Evolutionary conservation across 2,113 vertebrate species (phyloP).

Genomic region (Jaculus jaculus): DNA sequence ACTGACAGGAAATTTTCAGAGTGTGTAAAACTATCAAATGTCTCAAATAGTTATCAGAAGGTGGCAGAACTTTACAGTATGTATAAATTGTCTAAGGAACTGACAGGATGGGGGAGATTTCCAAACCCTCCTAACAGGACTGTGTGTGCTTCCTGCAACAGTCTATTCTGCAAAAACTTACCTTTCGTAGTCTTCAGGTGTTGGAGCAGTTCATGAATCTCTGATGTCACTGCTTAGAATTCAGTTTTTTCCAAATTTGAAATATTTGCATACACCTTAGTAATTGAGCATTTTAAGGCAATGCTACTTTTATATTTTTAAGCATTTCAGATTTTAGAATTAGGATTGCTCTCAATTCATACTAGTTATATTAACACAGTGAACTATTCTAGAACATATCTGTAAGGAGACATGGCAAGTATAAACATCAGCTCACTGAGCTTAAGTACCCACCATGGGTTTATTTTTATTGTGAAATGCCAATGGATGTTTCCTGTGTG

Average conservation of each 20-base stretch:
- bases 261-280: neutral
- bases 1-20: neutral
- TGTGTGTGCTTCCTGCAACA: too few species aligned
- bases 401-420: neutral
- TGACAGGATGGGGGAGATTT: too few species aligned
- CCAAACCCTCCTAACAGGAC: too few species aligned
- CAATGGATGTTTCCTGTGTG: neutral
- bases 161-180: too few species aligned
- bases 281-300: neutral
- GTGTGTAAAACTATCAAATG: neutral
- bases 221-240: neutral
- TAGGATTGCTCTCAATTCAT: neutral
- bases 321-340: neutral
- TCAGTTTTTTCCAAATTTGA: neutral
- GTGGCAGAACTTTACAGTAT: neutral
- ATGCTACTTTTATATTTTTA: neutral
- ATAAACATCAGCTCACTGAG: neutral
- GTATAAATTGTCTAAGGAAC: too few species aligned
- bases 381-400: slow-evolving; percentile 27
- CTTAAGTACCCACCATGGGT: neutral
- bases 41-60: neutral
- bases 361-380: neutral
- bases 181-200: too few species aligned
- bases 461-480: neutral
- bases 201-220: neutral